Evolutionary conservation across 2,888 invertebrate genomes (phyloP).

Genomic region (Synergus umbraculus): DNA sequence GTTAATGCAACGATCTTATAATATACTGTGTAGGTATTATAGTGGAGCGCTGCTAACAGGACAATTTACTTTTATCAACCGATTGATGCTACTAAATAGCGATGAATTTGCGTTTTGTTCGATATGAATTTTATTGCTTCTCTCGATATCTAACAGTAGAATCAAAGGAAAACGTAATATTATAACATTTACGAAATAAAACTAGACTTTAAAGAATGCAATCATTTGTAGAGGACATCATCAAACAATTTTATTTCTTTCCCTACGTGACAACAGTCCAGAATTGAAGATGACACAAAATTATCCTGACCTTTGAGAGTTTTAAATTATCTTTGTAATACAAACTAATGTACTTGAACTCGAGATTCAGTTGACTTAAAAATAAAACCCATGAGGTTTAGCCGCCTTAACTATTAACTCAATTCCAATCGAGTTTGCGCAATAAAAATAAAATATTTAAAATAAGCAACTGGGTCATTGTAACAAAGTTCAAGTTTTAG

Average conservation of each 20-base stretch:
- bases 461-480: too few relatives aligned
- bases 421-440: too few relatives aligned
- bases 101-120: constrained; percentile 32
- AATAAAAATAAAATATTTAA: too few relatives aligned
- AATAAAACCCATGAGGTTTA: too few relatives aligned
- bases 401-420: too few relatives aligned
- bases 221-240: background rate
- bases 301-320: constrained; percentile 27
- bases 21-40: background rate
- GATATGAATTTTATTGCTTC: background rate
- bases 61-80: constrained; percentile 38
- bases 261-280: background rate
- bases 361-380: too few relatives aligned
- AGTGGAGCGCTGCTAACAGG: constrained; percentile 20
- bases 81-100: constrained; percentile 34
- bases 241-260: constrained; percentile 1
- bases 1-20: constrained; percentile 23
- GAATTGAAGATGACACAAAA: constrained; percentile 14
- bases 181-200: background rate
- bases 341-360: background rate
- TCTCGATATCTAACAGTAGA: background rate
- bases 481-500: too few relatives aligned
- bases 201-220: background rate
- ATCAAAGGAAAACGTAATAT: background rate
- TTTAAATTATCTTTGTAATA: constrained; percentile 23